These are phyloP conservation scores for Sarcophilus harrisii DNA, from an alignment of 2,797 vertebrate genomes.

Conservation along the genomic window DNA sequence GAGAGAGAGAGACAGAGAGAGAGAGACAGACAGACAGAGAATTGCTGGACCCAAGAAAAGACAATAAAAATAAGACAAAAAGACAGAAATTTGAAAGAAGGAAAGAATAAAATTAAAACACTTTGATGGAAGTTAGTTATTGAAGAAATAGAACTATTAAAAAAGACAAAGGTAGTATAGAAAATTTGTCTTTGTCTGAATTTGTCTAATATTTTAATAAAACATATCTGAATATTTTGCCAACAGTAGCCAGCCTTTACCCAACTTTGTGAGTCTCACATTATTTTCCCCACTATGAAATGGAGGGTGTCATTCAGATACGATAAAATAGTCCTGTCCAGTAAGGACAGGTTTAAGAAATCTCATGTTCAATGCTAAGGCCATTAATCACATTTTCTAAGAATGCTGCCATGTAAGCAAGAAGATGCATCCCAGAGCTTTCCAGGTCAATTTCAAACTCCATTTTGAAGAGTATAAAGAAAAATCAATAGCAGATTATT, in stretches of 20 bases:
- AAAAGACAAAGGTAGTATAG: constrained; percentile 11
- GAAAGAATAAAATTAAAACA: not conserved
- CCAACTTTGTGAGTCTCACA: not conserved
- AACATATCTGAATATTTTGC: constrained; percentile 36
- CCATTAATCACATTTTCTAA: constrained; percentile 73
- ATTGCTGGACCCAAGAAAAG: not conserved
- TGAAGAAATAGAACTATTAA: constrained; percentile 51
- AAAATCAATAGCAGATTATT: constrained; percentile 74
- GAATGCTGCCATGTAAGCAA: constrained; percentile 62
- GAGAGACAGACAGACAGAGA: not conserved
- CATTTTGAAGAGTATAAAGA: constrained; percentile 54
- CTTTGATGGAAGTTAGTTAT: not conserved
- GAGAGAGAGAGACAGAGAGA: not conserved
- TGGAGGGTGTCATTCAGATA: not conserved
- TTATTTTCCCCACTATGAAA: not conserved
- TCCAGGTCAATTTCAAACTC: constrained; percentile 65
- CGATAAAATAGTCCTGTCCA: constrained; percentile 15
- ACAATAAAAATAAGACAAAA: not conserved
- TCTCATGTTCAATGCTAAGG: constrained; percentile 33
- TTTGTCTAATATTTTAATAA: constrained; percentile 38
- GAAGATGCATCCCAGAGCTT: constrained; percentile 63
- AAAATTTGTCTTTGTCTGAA: not conserved
- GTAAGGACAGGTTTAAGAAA: constrained; percentile 62
- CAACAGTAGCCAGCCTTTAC: not conserved
- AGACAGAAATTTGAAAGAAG: not conserved